Evolutionary conservation across 1,140 invertebrate genomes (phyloP).

Genomic region (Anastrepha ludens): DNA sequence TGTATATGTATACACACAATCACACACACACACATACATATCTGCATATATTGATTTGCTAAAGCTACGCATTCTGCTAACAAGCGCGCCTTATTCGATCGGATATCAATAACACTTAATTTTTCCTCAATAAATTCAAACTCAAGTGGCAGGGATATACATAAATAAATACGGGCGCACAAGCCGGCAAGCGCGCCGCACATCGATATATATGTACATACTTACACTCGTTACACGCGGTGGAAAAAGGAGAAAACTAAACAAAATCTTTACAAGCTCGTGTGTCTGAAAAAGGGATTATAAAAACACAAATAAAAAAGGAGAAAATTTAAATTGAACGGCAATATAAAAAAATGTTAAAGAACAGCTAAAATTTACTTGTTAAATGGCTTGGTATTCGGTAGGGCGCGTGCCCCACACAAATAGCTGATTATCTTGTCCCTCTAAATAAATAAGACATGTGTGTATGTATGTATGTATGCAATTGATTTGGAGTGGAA

Average conservation of each 20-base stretch:
- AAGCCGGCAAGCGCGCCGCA: not conserved
- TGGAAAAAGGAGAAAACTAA: not conserved
- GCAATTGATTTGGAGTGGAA: not conserved
- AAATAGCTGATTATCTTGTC: not conserved
- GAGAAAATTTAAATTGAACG: not conserved
- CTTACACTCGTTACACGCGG: too few species aligned
- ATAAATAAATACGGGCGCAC: not conserved
- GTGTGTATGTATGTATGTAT: not conserved
- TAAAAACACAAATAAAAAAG: not conserved
- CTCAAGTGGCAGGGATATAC: constrained; percentile 26
- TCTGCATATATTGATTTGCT: not conserved
- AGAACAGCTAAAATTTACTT: not conserved
- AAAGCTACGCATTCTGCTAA: not conserved
- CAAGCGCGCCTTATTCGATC: not conserved
- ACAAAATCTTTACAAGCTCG: not conserved
- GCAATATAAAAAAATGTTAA: not conserved
- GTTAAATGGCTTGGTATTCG: constrained; percentile 7
- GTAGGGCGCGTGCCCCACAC: not conserved
- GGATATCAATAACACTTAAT: constrained; percentile 51
- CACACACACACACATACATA: not conserved
- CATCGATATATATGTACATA: not conserved
- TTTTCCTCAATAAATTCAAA: constrained; percentile 43
- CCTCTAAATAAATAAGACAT: constrained; percentile 30
- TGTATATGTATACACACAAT: not conserved
- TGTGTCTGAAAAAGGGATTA: not conserved